Evolutionary conservation across 2,113 vertebrate genomes (phyloP).

Genomic region (Eulacestoma nigropectus): DNA sequence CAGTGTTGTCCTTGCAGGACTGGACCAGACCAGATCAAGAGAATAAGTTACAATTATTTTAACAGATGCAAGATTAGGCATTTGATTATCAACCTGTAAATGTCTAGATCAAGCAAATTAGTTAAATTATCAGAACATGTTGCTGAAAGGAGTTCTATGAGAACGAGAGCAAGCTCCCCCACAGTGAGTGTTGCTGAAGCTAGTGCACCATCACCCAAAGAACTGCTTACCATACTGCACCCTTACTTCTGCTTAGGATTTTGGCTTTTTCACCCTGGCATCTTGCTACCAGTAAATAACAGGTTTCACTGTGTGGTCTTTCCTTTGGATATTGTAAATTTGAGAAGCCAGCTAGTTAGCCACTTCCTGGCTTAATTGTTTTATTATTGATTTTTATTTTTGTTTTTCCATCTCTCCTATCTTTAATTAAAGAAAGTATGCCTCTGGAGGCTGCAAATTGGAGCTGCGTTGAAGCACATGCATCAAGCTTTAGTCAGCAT

Average conservation of each 20-base stretch:
- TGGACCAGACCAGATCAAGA: background rate
- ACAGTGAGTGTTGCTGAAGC: background rate
- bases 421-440: background rate
- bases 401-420: background rate
- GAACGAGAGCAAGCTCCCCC: background rate
- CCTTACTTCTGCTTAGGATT: background rate
- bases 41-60: background rate
- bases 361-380: background rate
- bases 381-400: background rate
- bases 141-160: background rate
- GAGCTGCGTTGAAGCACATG: background rate
- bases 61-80: background rate
- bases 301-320: background rate
- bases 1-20: background rate
- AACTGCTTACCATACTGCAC: background rate
- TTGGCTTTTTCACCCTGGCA: background rate
- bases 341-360: background rate
- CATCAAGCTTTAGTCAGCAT: background rate
- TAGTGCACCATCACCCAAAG: background rate
- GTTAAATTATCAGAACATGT: rapidly evolving
- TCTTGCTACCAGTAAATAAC: background rate
- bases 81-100: background rate
- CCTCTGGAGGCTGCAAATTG: background rate
- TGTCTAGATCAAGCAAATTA: background rate
- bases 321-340: background rate